Percentiles rank a stretch among this genome's conserved stretches.
Conservation (phyloP, 2,113 vertebrate species). For the Anoura caudifer region DNA sequence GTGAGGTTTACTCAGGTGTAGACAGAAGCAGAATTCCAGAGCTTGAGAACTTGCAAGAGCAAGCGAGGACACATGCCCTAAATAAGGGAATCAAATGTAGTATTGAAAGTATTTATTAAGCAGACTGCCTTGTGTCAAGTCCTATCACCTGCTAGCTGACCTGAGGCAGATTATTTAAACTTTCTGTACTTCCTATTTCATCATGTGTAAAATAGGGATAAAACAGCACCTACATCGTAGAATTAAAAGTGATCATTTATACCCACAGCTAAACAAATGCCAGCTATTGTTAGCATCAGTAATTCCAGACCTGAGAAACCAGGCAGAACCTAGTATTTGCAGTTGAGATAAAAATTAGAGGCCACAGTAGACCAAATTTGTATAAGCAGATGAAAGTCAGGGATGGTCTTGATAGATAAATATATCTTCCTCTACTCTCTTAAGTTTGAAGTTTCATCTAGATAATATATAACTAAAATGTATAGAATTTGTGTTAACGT, state of each 20-base stretch:
- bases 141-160: not conserved
- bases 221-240: not conserved
- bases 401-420: not conserved
- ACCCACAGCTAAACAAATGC: conserved; percentile 11
- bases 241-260: conserved; percentile 14
- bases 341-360: conserved; percentile 32
- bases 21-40: not conserved
- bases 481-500: not conserved
- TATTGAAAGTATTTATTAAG: not conserved
- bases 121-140: not conserved
- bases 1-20: not conserved
- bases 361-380: not conserved
- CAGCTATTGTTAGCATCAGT: conserved; percentile 37
- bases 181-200: not conserved
- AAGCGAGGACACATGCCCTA: not conserved
- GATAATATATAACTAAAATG: not conserved
- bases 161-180: not conserved
- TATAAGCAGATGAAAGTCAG: conserved; percentile 26
- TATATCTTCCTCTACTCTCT: not conserved
- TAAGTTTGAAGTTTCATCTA: not conserved
- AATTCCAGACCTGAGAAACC: conserved; percentile 29
- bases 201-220: conserved; percentile 39
- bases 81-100: not conserved
- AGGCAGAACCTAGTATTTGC: conserved; percentile 34
- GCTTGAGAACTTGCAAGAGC: not conserved